A percentile compares a stretch with the other conserved stretches of the same genome.
These are phyloP conservation scores for Oceanodroma leucorhoa DNA, from an alignment of 2,797 vertebrate species.

Conservation along the genomic window DNA sequence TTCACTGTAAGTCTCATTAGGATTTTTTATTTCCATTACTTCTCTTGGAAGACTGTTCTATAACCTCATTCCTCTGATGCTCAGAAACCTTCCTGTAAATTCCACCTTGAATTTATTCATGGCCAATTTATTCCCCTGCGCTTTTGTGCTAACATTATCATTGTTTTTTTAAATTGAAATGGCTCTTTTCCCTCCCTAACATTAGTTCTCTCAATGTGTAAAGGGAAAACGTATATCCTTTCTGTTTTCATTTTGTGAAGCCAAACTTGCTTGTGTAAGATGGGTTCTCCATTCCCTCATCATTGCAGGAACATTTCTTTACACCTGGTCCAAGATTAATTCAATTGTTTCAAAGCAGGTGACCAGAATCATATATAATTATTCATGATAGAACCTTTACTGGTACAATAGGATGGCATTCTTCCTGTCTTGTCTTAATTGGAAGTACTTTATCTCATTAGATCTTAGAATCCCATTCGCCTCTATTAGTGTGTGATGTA, in stretches of 20 bases:
- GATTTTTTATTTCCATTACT: slow-evolving; percentile 53
- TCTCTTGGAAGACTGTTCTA: slow-evolving; percentile 39
- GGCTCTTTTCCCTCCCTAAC: slow-evolving; percentile 3
- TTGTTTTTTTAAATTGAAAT: neutral
- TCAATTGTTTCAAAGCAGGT: neutral
- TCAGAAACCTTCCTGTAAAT: slow-evolving; percentile 61
- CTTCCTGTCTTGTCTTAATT: neutral
- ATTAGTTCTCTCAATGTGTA: neutral
- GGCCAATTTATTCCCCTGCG: neutral
- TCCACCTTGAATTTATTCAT: slow-evolving; percentile 54
- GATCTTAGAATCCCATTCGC: neutral
- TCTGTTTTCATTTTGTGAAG: neutral
- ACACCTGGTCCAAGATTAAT: neutral
- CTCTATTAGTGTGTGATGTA: neutral
- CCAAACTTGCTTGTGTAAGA: neutral
- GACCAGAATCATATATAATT: neutral
- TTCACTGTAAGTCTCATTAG: slow-evolving; percentile 31
- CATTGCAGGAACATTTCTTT: neutral
- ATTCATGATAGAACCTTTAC: neutral
- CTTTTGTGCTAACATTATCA: slow-evolving; percentile 16
- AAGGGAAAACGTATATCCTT: neutral
- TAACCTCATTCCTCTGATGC: slow-evolving; percentile 52
- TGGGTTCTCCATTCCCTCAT: neutral
- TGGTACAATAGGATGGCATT: neutral
- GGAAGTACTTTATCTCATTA: neutral